A percentile compares a stretch with the other conserved stretches of the same genome.
Conservation (phyloP, 2,888 invertebrate genomes). For the Galeruca laticollis region DNA sequence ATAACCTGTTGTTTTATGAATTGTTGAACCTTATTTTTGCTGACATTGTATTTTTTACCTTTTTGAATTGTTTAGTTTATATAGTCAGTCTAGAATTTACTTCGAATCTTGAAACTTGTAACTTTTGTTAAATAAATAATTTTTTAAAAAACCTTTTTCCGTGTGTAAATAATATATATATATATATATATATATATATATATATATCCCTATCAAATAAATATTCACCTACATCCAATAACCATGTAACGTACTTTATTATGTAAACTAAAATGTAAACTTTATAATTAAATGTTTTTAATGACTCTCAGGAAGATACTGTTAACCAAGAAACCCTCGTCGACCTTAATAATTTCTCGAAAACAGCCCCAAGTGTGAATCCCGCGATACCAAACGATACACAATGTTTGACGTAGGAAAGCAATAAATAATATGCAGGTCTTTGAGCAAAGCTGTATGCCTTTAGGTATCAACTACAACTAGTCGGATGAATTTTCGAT, state of each 20-base stretch:
- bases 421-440: conserved; percentile 69
- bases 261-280: neutral
- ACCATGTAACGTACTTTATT: no score
- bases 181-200: no score
- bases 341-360: conserved; percentile 37
- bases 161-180: no score
- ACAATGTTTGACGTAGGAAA: conserved; percentile 66
- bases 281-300: conserved; percentile 29
- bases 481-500: conserved; percentile 49
- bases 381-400: conserved; percentile 55
- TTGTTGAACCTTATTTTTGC: no score
- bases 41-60: no score
- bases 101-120: no score
- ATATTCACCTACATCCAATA: neutral
- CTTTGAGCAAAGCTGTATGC: conserved; percentile 66
- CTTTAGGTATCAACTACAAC: conserved; percentile 64
- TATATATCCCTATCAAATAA: neutral
- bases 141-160: no score
- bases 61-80: no score
- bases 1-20: no score
- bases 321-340: conserved; percentile 20
- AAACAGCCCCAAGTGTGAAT: conserved; percentile 47
- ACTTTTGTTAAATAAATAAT: no score
- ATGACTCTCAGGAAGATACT: conserved; percentile 16
- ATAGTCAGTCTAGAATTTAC: no score